Evolutionary conservation across 2,113 vertebrate genomes (phyloP).

Genomic region (Phaethornis superciliosus): DNA sequence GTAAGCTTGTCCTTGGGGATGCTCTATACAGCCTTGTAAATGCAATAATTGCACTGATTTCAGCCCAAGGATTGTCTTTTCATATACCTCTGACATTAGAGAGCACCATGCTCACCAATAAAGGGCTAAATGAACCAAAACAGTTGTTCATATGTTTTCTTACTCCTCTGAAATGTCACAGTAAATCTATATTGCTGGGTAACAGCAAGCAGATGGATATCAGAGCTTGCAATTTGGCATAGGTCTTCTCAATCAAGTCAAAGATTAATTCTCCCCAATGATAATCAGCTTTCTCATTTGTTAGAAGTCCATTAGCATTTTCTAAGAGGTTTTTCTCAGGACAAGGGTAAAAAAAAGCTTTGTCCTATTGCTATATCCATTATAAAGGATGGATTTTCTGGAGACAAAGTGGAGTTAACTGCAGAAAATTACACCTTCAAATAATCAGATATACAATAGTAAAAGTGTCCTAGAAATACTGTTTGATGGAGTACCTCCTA

Average conservation of each 20-base stretch:
- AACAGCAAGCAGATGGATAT: constrained; percentile 58
- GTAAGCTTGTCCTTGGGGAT: background rate
- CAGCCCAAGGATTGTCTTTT: background rate
- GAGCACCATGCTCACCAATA: constrained; percentile 29
- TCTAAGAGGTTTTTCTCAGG: constrained; percentile 1
- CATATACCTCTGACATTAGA: background rate
- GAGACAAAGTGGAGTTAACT: background rate
- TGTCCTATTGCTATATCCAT: background rate
- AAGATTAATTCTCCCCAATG: constrained; percentile 29
- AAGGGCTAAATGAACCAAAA: constrained; percentile 52
- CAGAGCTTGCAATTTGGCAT: constrained; percentile 22
- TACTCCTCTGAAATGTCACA: constrained; percentile 30
- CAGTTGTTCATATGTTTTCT: constrained; percentile 46
- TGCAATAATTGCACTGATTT: background rate
- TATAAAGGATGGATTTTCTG: background rate
- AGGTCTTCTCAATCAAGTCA: constrained; percentile 45
- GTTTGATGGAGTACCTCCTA: background rate
- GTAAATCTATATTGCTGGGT: constrained; percentile 44
- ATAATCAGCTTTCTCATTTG: constrained; percentile 10
- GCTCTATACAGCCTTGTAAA: background rate
- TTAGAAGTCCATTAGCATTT: background rate
- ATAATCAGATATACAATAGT: background rate
- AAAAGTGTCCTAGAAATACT: background rate
- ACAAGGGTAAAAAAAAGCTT: constrained; percentile 9
- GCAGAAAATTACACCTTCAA: background rate